phyloP scores from a whole-genome alignment of 2,113 vertebrate species.

The Eulemur macaco region DNA sequence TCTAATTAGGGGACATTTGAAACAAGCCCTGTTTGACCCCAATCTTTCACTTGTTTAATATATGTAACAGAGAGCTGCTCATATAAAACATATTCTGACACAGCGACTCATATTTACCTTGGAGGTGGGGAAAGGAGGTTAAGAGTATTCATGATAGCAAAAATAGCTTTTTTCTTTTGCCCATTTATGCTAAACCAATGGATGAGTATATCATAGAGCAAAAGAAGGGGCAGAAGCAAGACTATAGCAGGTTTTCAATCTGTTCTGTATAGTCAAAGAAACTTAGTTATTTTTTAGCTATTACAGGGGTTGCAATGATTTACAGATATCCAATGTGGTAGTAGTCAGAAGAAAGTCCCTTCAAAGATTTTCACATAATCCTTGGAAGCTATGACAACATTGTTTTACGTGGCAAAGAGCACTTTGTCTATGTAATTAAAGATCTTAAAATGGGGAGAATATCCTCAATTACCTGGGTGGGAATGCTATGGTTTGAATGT shows the following conservation, averaged over 20 bases:
- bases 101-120: not conserved
- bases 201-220: not conserved
- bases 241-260: not conserved
- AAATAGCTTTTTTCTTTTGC: not conserved
- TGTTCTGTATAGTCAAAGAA: not conserved
- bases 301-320: not conserved
- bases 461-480: not conserved
- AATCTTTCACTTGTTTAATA: not conserved
- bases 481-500: not conserved
- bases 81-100: not conserved
- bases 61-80: not conserved
- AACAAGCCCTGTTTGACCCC: not conserved
- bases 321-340: not conserved
- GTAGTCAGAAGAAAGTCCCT: not conserved
- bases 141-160: not conserved
- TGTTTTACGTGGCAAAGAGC: not conserved
- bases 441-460: not conserved
- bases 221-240: not conserved
- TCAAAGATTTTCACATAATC: not conserved
- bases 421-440: not conserved
- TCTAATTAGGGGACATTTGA: conserved; percentile 13
- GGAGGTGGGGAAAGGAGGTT: not conserved
- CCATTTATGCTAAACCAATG: not conserved
- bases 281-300: not conserved
- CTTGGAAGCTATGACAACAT: not conserved